phyloP scores from a whole-genome alignment of 2,888 invertebrate species.

The Tillus elongatus region DNA sequence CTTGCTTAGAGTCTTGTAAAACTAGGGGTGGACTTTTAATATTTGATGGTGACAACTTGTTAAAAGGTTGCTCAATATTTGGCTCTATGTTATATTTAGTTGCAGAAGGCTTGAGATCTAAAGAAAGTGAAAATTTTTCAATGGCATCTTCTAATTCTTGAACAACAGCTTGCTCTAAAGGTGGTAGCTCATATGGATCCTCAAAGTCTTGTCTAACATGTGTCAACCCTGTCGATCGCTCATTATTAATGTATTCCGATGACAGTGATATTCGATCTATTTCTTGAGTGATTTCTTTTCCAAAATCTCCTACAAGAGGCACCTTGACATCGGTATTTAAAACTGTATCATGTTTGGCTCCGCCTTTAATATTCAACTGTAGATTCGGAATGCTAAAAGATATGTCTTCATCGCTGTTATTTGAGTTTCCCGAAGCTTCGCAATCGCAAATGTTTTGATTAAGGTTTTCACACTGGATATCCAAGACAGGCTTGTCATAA shows the following conservation, averaged over 20 bases:
- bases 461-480: slow-evolving; percentile 38
- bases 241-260: no score
- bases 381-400: no score
- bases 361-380: slow-evolving; percentile 28
- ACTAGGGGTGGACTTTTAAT: slow-evolving; percentile 16
- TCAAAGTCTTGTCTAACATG: slow-evolving; percentile 13
- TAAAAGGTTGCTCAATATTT: slow-evolving; percentile 34
- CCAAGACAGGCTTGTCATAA: slow-evolving; percentile 50
- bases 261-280: slow-evolving; percentile 43
- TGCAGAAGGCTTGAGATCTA: slow-evolving; percentile 33
- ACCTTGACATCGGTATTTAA: slow-evolving; percentile 42
- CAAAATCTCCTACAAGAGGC: slow-evolving; percentile 52
- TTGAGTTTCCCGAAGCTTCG: slow-evolving; percentile 28
- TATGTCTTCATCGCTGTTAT: slow-evolving; percentile 33
- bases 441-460: slow-evolving; percentile 26
- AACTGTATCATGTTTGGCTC: slow-evolving; percentile 20
- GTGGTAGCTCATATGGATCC: slow-evolving; percentile 17
- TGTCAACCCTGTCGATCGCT: no score
- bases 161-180: slow-evolving; percentile 28
- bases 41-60: slow-evolving; percentile 23
- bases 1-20: slow-evolving; percentile 21
- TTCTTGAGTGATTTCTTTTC: slow-evolving; percentile 52
- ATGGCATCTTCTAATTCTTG: slow-evolving; percentile 36
- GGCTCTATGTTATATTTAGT: slow-evolving; percentile 37
- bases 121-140: slow-evolving; percentile 34